phyloP scores from a whole-genome alignment of 2,888 invertebrate species.

The Pammene fasciana region DNA sequence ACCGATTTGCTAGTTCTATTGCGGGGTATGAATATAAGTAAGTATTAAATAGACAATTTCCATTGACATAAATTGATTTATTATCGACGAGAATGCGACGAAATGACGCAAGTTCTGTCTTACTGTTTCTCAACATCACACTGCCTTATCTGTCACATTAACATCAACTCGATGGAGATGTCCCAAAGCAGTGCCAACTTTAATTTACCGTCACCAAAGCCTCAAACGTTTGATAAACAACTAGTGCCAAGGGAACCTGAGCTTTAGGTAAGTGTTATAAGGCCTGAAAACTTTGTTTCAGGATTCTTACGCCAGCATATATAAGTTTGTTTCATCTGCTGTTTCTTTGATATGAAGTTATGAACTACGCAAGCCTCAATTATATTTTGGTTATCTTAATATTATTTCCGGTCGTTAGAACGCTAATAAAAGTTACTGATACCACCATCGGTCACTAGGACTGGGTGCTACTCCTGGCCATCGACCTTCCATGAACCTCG shows the following conservation, averaged over 20 bases:
- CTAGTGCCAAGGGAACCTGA: neutral
- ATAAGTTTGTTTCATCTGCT: slow-evolving; percentile 21
- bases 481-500: slow-evolving; percentile 4
- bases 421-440: slow-evolving; percentile 44
- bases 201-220: slow-evolving; percentile 8
- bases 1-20: too few relatives aligned
- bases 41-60: slow-evolving; percentile 61
- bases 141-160: slow-evolving; percentile 66
- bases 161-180: slow-evolving; percentile 64
- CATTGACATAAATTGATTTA: slow-evolving; percentile 79
- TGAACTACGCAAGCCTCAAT: slow-evolving; percentile 40
- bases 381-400: slow-evolving; percentile 46
- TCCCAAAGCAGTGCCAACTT: slow-evolving; percentile 39
- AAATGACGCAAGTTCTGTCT: slow-evolving; percentile 58
- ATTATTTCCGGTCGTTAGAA: slow-evolving; percentile 46
- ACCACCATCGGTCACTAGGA: slow-evolving; percentile 44
- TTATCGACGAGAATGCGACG: slow-evolving; percentile 70
- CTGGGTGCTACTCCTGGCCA: slow-evolving; percentile 17
- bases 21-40: slow-evolving; percentile 38
- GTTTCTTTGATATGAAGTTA: slow-evolving; percentile 33
- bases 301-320: neutral
- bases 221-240: neutral
- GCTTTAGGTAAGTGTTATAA: slow-evolving; percentile 7
- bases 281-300: slow-evolving; percentile 1
- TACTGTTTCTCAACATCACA: slow-evolving; percentile 52